Base-by-base conservation (phyloP, 2,113 vertebrate species). In the Lichenostomus cassidix region DNA sequence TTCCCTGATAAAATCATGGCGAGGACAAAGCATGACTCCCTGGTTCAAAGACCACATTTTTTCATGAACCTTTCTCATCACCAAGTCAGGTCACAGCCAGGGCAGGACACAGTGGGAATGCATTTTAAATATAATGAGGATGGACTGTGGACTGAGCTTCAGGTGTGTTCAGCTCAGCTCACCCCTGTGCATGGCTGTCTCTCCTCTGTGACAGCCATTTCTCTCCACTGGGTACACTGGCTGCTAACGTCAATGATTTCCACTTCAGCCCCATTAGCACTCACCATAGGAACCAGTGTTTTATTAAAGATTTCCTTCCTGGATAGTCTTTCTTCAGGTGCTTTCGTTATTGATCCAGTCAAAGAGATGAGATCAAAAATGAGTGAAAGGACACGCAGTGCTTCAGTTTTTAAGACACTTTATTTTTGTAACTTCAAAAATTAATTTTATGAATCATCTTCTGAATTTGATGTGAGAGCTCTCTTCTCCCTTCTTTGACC, bases 401-500 rank as follows among this genome's bases (percentile, higher is more conserved):
- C 31, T 90, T 62, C 41, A 53, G n/a, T 14, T 92, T 94, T 76
- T 52, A 42, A 85, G 63, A 53, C 14, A 68, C 31, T 58, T 62
- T 91, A 42, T 70, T 86, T 88, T 70, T 55, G 28, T 60, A 76
- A 80, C 44, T 53, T 83, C 50, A n/a, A 83, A 86, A 74, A 92
- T 70, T 76, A 90, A 37, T 90, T 92, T 88, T 83, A 67, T 89
- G 55, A 90, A 70, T 70, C 33, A 41, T 85, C 53, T 76, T 20
- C 33, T 82, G 74, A 73, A 64, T 86, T 73, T 58, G 15, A 42
- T 83, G 29, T 77, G 59, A 76, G 81, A 83, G 27, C 12, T 69
- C 53, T 15, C 85, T 90, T 90, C 46, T 79, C 39, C 24, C 59
- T 78, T 71, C 58, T 80, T 84, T 60, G 67, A 65, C 25, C 53